These are phyloP conservation scores for Eumerus sabulonum DNA, from an alignment of 2,888 invertebrate species.

Conservation along the genomic window DNA sequence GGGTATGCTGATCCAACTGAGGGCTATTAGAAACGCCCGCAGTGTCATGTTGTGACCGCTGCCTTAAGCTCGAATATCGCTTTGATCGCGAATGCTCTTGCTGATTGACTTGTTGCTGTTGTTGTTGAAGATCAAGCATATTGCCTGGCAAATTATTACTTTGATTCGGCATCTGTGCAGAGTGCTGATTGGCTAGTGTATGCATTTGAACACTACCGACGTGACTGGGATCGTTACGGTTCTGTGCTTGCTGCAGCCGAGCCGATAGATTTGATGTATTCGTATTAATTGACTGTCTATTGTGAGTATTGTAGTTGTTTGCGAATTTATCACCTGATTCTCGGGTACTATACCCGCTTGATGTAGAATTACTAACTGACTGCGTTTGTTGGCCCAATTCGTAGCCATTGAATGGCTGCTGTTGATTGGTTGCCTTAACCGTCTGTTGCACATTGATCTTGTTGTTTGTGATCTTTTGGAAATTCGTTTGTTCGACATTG, in stretches of 20 bases:
- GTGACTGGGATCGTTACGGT: conserved; percentile 78
- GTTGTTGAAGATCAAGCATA: conserved; percentile 71
- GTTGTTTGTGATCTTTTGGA: conserved; percentile 39
- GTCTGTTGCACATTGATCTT: conserved; percentile 40
- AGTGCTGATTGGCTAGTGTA: conserved; percentile 76
- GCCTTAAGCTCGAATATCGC: conserved; percentile 83
- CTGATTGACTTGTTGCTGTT: conserved; percentile 74
- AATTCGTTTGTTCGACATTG: conserved; percentile 24
- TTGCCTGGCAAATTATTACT: conserved; percentile 69
- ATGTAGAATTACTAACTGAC: conserved; percentile 30
- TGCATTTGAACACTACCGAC: conserved; percentile 79
- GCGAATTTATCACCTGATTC: conserved; percentile 44
- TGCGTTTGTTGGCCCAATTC: conserved; percentile 33
- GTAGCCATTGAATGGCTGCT: conserved; percentile 52
- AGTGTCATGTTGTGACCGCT: conserved; percentile 74
- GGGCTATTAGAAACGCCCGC: conserved; percentile 53
- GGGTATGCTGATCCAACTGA: conserved; percentile 71
- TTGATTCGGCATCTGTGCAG: conserved; percentile 67
- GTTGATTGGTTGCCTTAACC: conserved; percentile 39
- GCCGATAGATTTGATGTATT: conserved; percentile 74
- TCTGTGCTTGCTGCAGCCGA: conserved; percentile 76
- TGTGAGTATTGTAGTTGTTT: conserved; percentile 39
- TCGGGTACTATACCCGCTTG: conserved; percentile 42
- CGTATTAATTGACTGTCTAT: conserved; percentile 17
- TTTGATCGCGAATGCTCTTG: conserved; percentile 81